phyloP scores from a whole-genome alignment of 2,888 invertebrate genomes.

The Stenotaenia linearis region DNA sequence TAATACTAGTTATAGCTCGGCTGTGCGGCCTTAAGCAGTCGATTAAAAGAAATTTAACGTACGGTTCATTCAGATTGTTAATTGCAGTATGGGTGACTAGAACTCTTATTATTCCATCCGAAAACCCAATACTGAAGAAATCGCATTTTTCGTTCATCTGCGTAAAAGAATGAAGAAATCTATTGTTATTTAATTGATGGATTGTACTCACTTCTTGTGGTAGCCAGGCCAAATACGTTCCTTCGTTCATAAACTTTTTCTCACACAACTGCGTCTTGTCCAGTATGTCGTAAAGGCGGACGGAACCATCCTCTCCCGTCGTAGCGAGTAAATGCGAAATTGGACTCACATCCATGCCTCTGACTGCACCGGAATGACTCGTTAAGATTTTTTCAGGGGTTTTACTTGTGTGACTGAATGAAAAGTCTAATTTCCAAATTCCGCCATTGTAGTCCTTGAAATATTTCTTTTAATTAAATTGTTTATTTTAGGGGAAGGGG shows the following conservation, averaged over 20 bases:
- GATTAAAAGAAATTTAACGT: neutral
- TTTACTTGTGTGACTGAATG: conserved; percentile 52
- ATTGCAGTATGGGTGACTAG: neutral
- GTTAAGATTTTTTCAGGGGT: conserved; percentile 55
- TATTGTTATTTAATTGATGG: neutral
- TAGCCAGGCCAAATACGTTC: conserved; percentile 59
- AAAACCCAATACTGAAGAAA: neutral
- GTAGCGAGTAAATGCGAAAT: conserved; percentile 64
- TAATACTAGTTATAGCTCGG: neutral
- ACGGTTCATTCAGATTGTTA: neutral
- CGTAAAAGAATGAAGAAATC: neutral
- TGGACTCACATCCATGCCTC: conserved; percentile 63
- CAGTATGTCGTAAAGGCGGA: conserved; percentile 67
- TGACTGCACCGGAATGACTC: conserved; percentile 70
- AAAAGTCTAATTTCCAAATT: conserved; percentile 66
- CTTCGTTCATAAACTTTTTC: conserved; percentile 58
- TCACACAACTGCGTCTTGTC: conserved; percentile 57
- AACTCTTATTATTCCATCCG: neutral
- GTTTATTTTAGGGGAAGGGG: no score
- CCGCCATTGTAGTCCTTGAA: conserved; percentile 77
- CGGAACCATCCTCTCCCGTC: conserved; percentile 64
- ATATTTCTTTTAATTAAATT: neutral
- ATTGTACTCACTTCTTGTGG: conserved; percentile 46
- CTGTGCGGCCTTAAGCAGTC: neutral
- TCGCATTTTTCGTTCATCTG: neutral